Evolutionary conservation across 2,797 vertebrate genomes (phyloP).

Genomic region (Benthosema pterotum): DNA sequence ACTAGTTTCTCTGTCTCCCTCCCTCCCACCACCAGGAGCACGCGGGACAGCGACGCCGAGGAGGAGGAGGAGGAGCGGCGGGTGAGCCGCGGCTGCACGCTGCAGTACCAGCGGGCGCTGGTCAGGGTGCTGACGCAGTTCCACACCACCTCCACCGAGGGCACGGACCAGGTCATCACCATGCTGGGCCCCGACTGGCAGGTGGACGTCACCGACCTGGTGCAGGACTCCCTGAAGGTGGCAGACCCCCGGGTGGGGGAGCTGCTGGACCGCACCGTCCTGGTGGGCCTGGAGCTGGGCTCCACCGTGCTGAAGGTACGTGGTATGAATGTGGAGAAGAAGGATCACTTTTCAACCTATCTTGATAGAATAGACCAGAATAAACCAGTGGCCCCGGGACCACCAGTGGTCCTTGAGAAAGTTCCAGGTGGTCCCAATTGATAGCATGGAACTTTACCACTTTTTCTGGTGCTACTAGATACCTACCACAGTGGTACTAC

Average conservation of each 20-base stretch:
- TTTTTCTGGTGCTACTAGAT: too few species aligned
- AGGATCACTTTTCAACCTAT: too few species aligned
- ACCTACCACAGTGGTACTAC: too few species aligned
- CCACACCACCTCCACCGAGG: constrained; percentile 93
- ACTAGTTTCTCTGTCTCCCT: too few species aligned
- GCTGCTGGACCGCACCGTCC: constrained; percentile 88
- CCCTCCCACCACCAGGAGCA: constrained; percentile 61
- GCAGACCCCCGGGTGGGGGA: constrained; percentile 89
- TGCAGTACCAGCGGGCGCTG: constrained; percentile 94
- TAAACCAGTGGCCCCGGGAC: too few species aligned
- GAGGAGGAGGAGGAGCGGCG: constrained; percentile 90
- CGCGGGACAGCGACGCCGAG: constrained; percentile 87
- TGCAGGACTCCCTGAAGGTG: constrained; percentile 93
- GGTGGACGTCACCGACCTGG: constrained; percentile 96
- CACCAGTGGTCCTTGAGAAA: too few species aligned
- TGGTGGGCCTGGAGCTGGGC: constrained; percentile 92
- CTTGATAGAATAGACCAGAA: too few species aligned
- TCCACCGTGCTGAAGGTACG: constrained; percentile 91
- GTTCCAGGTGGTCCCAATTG: too few species aligned
- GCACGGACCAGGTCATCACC: constrained; percentile 93
- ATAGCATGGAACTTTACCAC: too few species aligned
- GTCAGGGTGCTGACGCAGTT: constrained; percentile 97
- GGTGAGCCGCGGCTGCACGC: constrained; percentile 90
- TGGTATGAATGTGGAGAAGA: too few species aligned
- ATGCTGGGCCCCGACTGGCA: constrained; percentile 98